Evolutionary conservation across 2,888 invertebrate genomes (phyloP).

Genomic region (Protophormia terraenovae): DNA sequence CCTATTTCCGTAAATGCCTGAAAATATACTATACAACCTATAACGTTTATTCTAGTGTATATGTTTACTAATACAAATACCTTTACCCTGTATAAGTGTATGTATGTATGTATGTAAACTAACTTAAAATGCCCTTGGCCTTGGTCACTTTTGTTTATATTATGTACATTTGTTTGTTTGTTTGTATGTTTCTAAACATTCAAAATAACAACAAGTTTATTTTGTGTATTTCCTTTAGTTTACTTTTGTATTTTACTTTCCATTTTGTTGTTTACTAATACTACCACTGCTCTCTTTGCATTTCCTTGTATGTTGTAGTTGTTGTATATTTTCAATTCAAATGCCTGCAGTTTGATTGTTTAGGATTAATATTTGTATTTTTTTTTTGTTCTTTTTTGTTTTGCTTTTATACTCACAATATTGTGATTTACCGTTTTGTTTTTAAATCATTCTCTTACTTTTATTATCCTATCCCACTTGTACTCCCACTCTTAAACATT

Average conservation of each 20-base stretch:
- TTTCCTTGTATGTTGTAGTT: constrained; percentile 1
- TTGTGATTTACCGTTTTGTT: constrained; percentile 13
- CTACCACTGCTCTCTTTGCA: constrained; percentile 30
- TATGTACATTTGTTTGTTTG: too few relatives aligned
- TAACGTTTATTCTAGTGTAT: not conserved
- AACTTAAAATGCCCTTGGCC: constrained; percentile 59
- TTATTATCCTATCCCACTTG: too few relatives aligned
- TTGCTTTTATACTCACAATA: not conserved
- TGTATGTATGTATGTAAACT: not conserved
- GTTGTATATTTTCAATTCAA: constrained; percentile 35
- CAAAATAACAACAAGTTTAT: constrained; percentile 21
- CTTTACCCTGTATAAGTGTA: not conserved
- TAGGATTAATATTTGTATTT: constrained; percentile 47
- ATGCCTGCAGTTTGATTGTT: constrained; percentile 55
- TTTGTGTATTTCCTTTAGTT: constrained; percentile 26
- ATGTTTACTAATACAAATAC: not conserved
- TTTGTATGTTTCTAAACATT: too few relatives aligned
- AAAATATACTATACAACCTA: not conserved
- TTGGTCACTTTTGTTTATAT: constrained; percentile 45
- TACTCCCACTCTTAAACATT: not conserved
- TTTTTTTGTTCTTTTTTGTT: not conserved
- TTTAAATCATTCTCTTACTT: too few relatives aligned
- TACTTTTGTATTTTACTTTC: constrained; percentile 39
- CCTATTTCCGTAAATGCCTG: not conserved
- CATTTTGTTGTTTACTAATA: constrained; percentile 28